Evolutionary conservation across 2,888 invertebrate genomes (phyloP), one percentile per base, ranked within the genome.

Genomic region (Eupithecia inturbata): DNA sequence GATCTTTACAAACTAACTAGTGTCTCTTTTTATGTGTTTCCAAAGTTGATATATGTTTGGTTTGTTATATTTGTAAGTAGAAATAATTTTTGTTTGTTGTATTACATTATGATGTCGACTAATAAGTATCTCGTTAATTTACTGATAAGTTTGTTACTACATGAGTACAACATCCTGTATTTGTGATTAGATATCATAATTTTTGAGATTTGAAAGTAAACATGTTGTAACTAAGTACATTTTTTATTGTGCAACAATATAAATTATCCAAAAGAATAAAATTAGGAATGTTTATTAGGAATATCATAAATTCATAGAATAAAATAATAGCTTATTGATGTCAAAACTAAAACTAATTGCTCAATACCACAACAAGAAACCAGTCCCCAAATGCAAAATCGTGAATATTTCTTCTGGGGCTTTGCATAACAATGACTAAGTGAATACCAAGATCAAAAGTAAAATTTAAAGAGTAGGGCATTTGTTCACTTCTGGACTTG

Each of bases 401-500:
- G 39, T 19, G 16, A 64, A 66, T 66, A 66, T 12, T 66, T 39
- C 14, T 36, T 22, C 26, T 66, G 22, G 33, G 22, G 68, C 45
- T 71, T 68, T 53, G 67, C 60, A 71, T 62, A 74, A 71, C 68
- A 74, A 67, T 72, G 71, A 74, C 74, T 74, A 72, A 71, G 53
- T 73, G 67, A 71, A 64, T 45, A 70, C 28, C 33, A 45, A 70
- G n/a, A 71, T 53, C 67, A 71, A 64, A 22, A 63, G 31, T 19
- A 67, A 53, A 22, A 31, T 68, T 70, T 74, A 9, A 74, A 75
- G 67, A 68, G 60, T 82, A 31, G 36, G 79, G 78, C 75, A 64
- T 82, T 81, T 82, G 76, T 83, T 90, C 80, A 93, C 84, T 91
- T 92, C 75, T 94, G 95, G 75, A 96, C 95, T 88, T 96, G 96